Evolutionary conservation across 2,797 vertebrate species (phyloP).

Genomic region (Gymnodraco acuticeps): DNA sequence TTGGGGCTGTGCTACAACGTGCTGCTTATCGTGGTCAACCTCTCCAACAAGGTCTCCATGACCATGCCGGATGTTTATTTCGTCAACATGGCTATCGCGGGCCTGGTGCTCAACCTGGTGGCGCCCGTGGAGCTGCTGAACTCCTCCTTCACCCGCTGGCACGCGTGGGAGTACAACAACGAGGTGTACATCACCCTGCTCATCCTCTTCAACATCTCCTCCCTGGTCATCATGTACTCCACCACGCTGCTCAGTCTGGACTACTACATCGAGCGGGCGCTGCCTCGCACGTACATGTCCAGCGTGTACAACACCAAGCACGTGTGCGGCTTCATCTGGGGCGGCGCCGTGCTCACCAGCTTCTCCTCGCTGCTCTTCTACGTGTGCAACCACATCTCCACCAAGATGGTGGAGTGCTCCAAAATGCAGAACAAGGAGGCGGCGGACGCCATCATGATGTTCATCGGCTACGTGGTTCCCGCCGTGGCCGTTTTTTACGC

Average conservation of each 20-base stretch:
- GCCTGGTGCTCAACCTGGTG: constrained; percentile 92
- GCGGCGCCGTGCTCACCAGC: constrained; percentile 95
- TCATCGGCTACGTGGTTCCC: constrained; percentile 94
- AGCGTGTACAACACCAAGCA: constrained; percentile 99
- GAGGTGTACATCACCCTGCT: constrained; percentile 94
- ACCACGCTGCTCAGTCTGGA: constrained; percentile 95
- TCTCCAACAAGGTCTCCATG: constrained; percentile 95
- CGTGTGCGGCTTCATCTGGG: constrained; percentile 97
- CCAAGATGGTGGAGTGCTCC: constrained; percentile 93
- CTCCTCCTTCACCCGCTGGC: constrained; percentile 91
- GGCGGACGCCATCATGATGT: constrained; percentile 94
- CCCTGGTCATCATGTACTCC: constrained; percentile 96
- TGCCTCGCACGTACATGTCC: constrained; percentile 97
- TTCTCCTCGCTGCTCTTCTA: constrained; percentile 98
- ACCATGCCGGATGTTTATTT: constrained; percentile 99
- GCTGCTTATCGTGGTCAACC: constrained; percentile 93
- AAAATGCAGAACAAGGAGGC: constrained; percentile 97
- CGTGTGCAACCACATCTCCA: constrained; percentile 95
- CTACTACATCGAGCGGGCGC: constrained; percentile 95
- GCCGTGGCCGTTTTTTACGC: constrained; percentile 92
- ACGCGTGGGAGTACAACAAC: constrained; percentile 90
- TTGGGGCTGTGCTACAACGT: constrained; percentile 94
- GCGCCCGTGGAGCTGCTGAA: constrained; percentile 92
- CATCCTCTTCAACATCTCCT: constrained; percentile 96
- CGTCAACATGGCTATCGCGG: constrained; percentile 96